These are phyloP conservation scores for Epistrophe grossulariae DNA, from an alignment of 2,888 invertebrate genomes.

Conservation along the genomic window DNA sequence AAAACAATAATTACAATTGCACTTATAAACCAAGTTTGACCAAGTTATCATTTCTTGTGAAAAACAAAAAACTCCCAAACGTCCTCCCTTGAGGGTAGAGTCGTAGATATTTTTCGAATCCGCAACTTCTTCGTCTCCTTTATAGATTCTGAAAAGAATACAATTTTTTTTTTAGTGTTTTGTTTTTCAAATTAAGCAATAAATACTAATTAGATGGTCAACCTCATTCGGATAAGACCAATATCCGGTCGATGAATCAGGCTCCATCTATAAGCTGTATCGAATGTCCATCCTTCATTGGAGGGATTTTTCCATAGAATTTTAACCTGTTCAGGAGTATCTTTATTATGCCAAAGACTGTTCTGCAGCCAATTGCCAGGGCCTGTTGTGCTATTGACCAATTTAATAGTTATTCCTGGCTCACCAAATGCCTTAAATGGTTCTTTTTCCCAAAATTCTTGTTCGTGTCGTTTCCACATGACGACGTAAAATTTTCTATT, in stretches of 20 bases:
- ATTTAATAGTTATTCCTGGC: slow-evolving; percentile 96
- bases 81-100: slow-evolving; percentile 94
- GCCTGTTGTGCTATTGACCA: slow-evolving; percentile 95
- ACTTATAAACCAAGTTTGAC: slow-evolving; percentile 97
- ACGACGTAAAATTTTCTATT: slow-evolving; percentile 97
- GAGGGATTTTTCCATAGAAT: slow-evolving; percentile 96
- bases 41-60: slow-evolving; percentile 99
- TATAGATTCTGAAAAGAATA: slow-evolving; percentile 88
- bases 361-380: slow-evolving; percentile 96
- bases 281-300: slow-evolving; percentile 96
- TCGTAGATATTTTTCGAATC: slow-evolving; percentile 98
- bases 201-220: neutral
- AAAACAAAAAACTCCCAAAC: slow-evolving; percentile 97
- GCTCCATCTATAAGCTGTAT: slow-evolving; percentile 96
- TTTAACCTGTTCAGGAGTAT: slow-evolving; percentile 93
- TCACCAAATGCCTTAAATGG: slow-evolving; percentile 95
- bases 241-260: slow-evolving; percentile 95
- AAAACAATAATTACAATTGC: slow-evolving; percentile 86
- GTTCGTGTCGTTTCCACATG: slow-evolving; percentile 97
- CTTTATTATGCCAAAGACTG: slow-evolving; percentile 97
- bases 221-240: slow-evolving; percentile 93
- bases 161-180: neutral
- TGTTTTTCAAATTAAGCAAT: neutral
- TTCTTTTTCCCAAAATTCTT: slow-evolving; percentile 96
- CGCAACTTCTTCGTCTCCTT: slow-evolving; percentile 92